A percentile compares a stretch with the other conserved stretches of the same genome.
Conservation (phyloP, 2,797 vertebrate species). For the Moxostoma hubbsi region DNA sequence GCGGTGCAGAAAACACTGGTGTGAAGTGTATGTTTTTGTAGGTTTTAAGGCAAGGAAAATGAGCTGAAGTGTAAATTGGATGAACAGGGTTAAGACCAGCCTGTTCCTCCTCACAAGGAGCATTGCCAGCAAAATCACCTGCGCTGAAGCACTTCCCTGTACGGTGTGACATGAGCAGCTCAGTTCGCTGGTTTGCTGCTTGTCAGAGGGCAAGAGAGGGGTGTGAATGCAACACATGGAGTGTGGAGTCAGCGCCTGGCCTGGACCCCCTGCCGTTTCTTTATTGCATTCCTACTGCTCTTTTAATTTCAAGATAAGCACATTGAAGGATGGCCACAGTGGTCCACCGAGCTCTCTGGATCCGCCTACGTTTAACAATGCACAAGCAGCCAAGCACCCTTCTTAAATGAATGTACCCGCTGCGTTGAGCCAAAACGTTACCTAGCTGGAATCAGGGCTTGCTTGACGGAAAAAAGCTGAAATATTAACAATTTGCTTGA, state of each 20-base stretch:
- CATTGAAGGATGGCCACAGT: conserved; percentile 48
- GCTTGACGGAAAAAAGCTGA: not conserved
- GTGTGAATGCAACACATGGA: conserved; percentile 45
- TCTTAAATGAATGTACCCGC: not conserved
- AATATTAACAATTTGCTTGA: conserved; percentile 40
- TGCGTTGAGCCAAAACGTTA: not conserved
- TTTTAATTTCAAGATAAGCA: conserved; percentile 73
- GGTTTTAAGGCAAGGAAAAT: conserved; percentile 53
- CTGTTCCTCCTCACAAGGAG: conserved; percentile 23
- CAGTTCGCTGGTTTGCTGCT: conserved; percentile 55
- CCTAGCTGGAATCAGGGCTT: not conserved
- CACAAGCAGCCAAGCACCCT: not conserved
- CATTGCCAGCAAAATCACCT: conserved; percentile 33
- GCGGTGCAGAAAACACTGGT: no score
- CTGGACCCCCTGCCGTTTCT: conserved; percentile 58
- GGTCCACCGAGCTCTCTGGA: conserved; percentile 16
- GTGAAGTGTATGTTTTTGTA: conserved; percentile 32
- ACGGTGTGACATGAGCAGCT: conserved; percentile 60
- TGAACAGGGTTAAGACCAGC: conserved; percentile 23
- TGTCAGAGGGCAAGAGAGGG: conserved; percentile 33
- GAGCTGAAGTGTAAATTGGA: conserved; percentile 53
- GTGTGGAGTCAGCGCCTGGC: conserved; percentile 53
- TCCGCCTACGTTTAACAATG: not conserved
- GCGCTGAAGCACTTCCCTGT: conserved; percentile 41
- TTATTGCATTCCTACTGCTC: conserved; percentile 74